Evolutionary conservation across 1,140 invertebrate genomes (phyloP).

Genomic region (Orius laevigatus): DNA sequence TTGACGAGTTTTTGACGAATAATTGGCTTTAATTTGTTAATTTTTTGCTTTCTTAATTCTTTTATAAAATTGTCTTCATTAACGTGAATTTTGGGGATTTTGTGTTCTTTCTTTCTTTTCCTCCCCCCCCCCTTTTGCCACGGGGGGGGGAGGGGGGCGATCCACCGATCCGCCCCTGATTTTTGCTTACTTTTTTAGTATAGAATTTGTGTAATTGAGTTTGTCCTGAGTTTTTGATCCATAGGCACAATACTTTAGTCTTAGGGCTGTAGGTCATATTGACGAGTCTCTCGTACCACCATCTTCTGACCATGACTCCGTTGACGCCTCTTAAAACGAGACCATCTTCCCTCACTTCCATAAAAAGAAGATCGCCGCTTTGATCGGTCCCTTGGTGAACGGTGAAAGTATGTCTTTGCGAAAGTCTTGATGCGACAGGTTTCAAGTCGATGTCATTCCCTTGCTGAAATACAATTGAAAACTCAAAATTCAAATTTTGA

Average conservation of each 20-base stretch:
- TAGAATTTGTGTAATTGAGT: slow-evolving; percentile 97
- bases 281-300: slow-evolving; percentile 98
- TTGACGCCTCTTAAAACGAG: slow-evolving; percentile 52
- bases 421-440: slow-evolving; percentile 74
- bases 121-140: too few relatives aligned
- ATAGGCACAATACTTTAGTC: slow-evolving; percentile 90
- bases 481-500: slow-evolving; percentile 14
- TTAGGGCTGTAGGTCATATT: slow-evolving; percentile 99
- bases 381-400: slow-evolving; percentile 88
- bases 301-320: slow-evolving; percentile 89
- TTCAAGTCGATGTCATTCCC: slow-evolving; percentile 95
- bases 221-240: slow-evolving; percentile 76
- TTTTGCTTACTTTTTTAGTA: slow-evolving; percentile 93
- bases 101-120: too few relatives aligned
- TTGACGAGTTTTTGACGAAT: too few relatives aligned
- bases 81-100: too few relatives aligned
- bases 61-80: too few relatives aligned
- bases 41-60: too few relatives aligned
- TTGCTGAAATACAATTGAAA: slow-evolving; percentile 38
- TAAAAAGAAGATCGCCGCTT: slow-evolving; percentile 80
- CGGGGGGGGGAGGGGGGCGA: too few relatives aligned
- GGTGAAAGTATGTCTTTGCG: slow-evolving; percentile 94
- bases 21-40: too few relatives aligned
- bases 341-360: slow-evolving; percentile 55
- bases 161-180: too few relatives aligned